phyloP scores from a whole-genome alignment of 2,113 vertebrate species.

The Catharus fuscescens region DNA sequence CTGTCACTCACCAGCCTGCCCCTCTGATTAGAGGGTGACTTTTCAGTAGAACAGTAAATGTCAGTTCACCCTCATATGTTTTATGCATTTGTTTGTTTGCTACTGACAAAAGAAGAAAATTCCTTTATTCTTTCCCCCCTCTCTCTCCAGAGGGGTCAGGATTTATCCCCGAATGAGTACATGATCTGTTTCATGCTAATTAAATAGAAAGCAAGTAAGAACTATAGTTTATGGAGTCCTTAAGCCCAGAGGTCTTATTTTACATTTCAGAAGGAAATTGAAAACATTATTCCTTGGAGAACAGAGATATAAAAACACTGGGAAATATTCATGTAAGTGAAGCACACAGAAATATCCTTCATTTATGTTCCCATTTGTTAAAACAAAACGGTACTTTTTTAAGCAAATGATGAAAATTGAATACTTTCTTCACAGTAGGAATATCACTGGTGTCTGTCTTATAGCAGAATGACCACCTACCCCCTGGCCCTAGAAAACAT shows the following conservation, averaged over 20 bases:
- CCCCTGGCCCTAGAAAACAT: neutral
- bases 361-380: constrained; percentile 52
- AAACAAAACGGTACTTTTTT: constrained; percentile 47
- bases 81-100: neutral
- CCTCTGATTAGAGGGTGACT: neutral
- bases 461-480: neutral
- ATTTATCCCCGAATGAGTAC: constrained; percentile 31
- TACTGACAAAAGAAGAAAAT: neutral
- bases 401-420: constrained; percentile 54
- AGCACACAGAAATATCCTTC: constrained; percentile 52
- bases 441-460: neutral
- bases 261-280: constrained; percentile 65
- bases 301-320: constrained; percentile 43
- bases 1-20: neutral
- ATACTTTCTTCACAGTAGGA: constrained; percentile 41
- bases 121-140: neutral
- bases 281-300: constrained; percentile 61
- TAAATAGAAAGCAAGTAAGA: constrained; percentile 46
- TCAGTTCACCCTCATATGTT: neutral
- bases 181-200: constrained; percentile 54
- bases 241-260: constrained; percentile 63
- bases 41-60: neutral
- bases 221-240: constrained; percentile 33
- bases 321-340: constrained; percentile 44
- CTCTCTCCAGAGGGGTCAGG: constrained; percentile 6